A percentile compares a stretch with the other conserved stretches of the same genome.
Conservation (phyloP, 2,113 vertebrate genomes). For the Lota lota region DNA sequence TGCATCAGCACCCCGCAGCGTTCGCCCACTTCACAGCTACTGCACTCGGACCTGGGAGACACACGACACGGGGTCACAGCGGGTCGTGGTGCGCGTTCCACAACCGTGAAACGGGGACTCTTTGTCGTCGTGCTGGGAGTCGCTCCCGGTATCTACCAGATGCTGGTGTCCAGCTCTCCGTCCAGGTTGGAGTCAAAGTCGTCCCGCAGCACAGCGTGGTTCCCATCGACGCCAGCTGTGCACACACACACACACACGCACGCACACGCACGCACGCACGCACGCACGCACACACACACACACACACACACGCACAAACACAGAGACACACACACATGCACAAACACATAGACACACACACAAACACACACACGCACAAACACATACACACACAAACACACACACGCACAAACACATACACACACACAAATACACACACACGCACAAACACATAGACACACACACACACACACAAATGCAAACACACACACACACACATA, state of each 20-base stretch:
- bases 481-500: not conserved
- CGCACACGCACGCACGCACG: too few relatives aligned
- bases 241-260: conserved; percentile 25
- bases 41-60: conserved; percentile 83
- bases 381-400: not conserved
- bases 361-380: not conserved
- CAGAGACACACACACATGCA: not conserved
- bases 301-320: not conserved
- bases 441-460: conserved; percentile 6
- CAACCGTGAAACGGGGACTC: not conserved
- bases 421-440: conserved; percentile 31
- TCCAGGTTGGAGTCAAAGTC: conserved; percentile 93
- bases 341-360: too few relatives aligned
- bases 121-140: not conserved
- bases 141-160: conserved; percentile 82
- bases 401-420: not conserved
- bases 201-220: conserved; percentile 88
- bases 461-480: not conserved
- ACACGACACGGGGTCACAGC: too few relatives aligned
- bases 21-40: conserved; percentile 85
- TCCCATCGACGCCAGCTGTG: conserved; percentile 89
- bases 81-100: not conserved
- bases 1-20: conserved; percentile 93
- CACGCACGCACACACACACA: too few relatives aligned
- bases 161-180: conserved; percentile 82